Evolutionary conservation across 2,113 vertebrate genomes (phyloP), one percentile per base, ranked within the genome.

Genomic region (Cygnus atratus): DNA sequence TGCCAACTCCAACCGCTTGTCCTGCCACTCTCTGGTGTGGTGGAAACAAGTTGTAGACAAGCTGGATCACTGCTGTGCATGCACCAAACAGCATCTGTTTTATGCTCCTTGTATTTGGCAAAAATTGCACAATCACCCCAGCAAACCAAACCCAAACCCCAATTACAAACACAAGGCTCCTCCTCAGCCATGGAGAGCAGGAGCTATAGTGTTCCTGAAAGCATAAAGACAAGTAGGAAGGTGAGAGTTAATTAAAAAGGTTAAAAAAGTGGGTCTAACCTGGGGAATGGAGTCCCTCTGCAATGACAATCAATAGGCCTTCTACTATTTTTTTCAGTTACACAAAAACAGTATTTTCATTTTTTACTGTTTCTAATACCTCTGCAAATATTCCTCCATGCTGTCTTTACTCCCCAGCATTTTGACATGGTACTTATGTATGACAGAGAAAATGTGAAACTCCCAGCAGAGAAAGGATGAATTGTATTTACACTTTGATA

Each of bases 21-120:
- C 50, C 59, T 10, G 39, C 33, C 50, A 31, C 57, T 59, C 50
- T 41, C 62, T 26, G n/a, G 24, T 57, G 62, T 14, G 3, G 1
- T 14, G 4, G 22, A 66, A 13, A 4, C 31, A 35, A 1, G 0
- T 16, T 0, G 0, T 28, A 24, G 37, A 91, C 76, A 52, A 57
- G 9, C 33, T 33, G 13, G 43, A 15, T 12, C 6, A 19, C 31
- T 43, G 13, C 65, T 11, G 14, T 15, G 9, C 26, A 35, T 2
- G 2, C 55, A 62, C n/a, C 0, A 0, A 75, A 11, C 24, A 39
- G 3, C 11, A 29, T 61, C 29, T 57, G 29, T 37, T 77, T 73
- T 16, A 1, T 2, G 4, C 13, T 39, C 17, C 44, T 55, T 8
- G 0, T 11, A n/a, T 3, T 3, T 31, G 22, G 55, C 33, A 58